Conservation (phyloP, 1,140 invertebrate genomes). For the Magallana ariakensis region DNA sequence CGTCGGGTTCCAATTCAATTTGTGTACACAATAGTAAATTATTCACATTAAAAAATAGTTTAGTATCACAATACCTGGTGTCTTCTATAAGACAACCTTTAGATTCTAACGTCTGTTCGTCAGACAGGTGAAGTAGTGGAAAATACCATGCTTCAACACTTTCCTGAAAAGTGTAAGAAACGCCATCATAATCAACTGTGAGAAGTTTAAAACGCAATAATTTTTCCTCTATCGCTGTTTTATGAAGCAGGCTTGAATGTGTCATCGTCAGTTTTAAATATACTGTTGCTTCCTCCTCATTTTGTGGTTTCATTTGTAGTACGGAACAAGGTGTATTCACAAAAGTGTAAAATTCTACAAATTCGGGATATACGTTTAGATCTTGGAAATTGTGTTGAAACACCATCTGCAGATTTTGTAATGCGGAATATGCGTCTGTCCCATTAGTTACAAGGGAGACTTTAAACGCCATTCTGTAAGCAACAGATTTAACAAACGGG, state of each 20-base stretch:
- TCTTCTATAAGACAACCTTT: not conserved
- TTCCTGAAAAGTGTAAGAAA: not conserved
- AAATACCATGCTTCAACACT: constrained; percentile 14
- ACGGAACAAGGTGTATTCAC: not conserved
- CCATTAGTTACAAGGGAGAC: not conserved
- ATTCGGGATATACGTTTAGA: not conserved
- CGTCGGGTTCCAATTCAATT: not conserved
- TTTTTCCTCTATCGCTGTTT: not conserved
- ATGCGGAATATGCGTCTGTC: not conserved
- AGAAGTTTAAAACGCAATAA: not conserved
- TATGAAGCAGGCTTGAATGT: not conserved
- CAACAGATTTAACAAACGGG: not conserved
- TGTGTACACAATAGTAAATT: not conserved
- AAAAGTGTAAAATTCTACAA: not conserved
- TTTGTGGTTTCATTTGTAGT: not conserved
- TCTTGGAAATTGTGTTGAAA: not conserved
- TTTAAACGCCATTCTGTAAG: not conserved
- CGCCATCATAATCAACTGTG: not conserved
- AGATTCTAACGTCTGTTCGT: not conserved
- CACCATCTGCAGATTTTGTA: not conserved
- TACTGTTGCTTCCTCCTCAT: not conserved
- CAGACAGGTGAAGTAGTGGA: not conserved
- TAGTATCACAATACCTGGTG: not conserved
- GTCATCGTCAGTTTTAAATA: not conserved
- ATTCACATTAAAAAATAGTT: not conserved